These are phyloP conservation scores for Pseudanteris insignis DNA, from an alignment of 2,888 invertebrate species.

Conservation along the genomic window DNA sequence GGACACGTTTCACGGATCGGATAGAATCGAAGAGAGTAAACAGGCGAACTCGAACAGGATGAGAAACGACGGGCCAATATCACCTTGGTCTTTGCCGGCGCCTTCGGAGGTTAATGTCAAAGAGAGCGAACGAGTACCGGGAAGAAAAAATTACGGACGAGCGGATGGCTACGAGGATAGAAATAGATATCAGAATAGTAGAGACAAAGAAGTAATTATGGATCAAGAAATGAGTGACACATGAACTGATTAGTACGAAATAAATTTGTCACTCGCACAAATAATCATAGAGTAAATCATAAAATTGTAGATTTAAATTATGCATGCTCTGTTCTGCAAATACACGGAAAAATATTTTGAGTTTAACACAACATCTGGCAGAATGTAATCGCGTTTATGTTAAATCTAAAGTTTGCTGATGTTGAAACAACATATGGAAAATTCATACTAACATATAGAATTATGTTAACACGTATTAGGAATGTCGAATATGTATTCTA, in stretches of 20 bases:
- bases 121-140: conserved; percentile 58
- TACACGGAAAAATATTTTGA: too few relatives aligned
- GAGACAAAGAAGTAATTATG: conserved; percentile 28
- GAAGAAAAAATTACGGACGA: conserved; percentile 59
- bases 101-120: conserved; percentile 61
- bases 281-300: too few relatives aligned
- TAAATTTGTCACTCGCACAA: too few relatives aligned
- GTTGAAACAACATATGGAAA: too few relatives aligned
- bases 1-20: conserved; percentile 8
- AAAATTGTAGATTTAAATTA: too few relatives aligned
- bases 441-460: too few relatives aligned
- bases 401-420: too few relatives aligned
- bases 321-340: too few relatives aligned
- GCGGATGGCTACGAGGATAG: conserved; percentile 56
- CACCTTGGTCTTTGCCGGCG: conserved; percentile 60
- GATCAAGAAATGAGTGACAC: conserved; percentile 40
- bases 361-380: too few relatives aligned
- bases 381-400: too few relatives aligned
- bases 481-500: too few relatives aligned
- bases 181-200: conserved; percentile 47
- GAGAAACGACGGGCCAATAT: conserved; percentile 38
- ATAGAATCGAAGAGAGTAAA: conserved; percentile 18
- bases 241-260: conserved; percentile 14
- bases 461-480: too few relatives aligned
- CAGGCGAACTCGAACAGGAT: conserved; percentile 29